Evolutionary conservation across 2,113 vertebrate genomes (phyloP), one percentile per base, ranked within the genome.

Genomic region (Excalfactoria chinensis): DNA sequence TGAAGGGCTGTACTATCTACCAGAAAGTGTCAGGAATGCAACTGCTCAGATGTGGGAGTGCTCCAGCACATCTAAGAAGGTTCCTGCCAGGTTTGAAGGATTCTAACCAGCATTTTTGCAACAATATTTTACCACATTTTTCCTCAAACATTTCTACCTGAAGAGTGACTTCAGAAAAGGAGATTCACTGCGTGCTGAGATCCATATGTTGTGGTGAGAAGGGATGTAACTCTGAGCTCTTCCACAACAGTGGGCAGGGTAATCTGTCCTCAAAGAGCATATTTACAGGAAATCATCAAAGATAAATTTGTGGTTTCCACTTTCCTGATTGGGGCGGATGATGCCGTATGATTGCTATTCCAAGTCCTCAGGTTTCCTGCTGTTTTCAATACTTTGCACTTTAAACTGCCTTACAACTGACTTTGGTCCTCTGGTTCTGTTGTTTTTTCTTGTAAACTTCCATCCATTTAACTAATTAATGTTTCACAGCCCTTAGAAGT

Each of bases 271-370:
- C 78, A 92, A 94, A 93, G 87, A 87, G 79, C 91, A 71, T 89
- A 93, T 95, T 96, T 92, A 95, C 86, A 95, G 81, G 86, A 93
- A 91, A 89, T 90, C 89, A 95, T 95, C 92, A 88, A 85, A 90
- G 93, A 91, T 58, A 91, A 95, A 95, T 95, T 58, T 91, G 83
- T 91, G 77, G 84, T 73, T 94, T 91, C 84, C 71, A 89, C 46
- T 79, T 89, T 90, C 89, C 81, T 95, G 84, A 93, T 93, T 93
- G 88, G 76, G 62, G 66, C 43, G 89, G 92, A 92, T 94, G 68
- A 76, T 68, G 43, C 89, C 30, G 35, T n/a, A 41, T 82, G 88
- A 95, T 94, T 96, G 75, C 88, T 94, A 37, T 70, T 89, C 64
- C 70, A 86, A 68, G 48, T 82, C 81, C 78, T 70, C 68, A 21